These are phyloP conservation scores for Leptodactylus fuscus DNA, from an alignment of 2,113 vertebrate species.

Conservation along the genomic window DNA sequence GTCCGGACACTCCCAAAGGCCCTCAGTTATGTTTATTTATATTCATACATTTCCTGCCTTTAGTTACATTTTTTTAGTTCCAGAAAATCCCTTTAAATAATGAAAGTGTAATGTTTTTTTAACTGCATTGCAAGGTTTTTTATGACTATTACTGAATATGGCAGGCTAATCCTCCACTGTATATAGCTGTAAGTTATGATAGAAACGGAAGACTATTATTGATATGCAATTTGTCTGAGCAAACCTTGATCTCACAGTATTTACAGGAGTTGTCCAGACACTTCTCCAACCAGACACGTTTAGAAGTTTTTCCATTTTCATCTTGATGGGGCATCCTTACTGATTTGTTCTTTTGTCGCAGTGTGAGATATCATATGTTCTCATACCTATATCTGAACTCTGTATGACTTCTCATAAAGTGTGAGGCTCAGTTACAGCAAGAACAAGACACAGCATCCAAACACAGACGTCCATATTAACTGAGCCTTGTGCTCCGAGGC, in stretches of 20 bases:
- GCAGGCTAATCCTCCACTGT: not conserved
- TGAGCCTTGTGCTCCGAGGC: slow-evolving; percentile 1
- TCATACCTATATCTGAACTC: slow-evolving; percentile 35
- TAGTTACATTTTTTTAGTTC: no score
- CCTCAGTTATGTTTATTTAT: no score
- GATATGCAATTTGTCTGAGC: not conserved
- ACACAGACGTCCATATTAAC: slow-evolving; percentile 10
- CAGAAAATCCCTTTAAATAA: no score
- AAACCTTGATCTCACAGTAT: not conserved
- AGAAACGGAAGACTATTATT: not conserved
- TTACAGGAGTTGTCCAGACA: slow-evolving; percentile 8
- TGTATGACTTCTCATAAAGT: slow-evolving; percentile 37
- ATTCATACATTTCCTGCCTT: no score
- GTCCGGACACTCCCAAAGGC: no score
- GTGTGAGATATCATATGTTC: slow-evolving; percentile 30
- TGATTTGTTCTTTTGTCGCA: slow-evolving; percentile 14
- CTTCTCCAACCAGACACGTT: not conserved
- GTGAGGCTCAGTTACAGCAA: slow-evolving; percentile 37
- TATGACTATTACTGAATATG: no score
- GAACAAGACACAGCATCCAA: slow-evolving; percentile 25
- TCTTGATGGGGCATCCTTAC: slow-evolving; percentile 10
- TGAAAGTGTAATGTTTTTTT: no score
- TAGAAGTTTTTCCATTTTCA: slow-evolving; percentile 18
- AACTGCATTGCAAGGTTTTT: no score
- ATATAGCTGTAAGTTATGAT: not conserved